Base-by-base conservation (phyloP, 2,797 vertebrate genomes). In the Rhinichthys osculus region DNA sequence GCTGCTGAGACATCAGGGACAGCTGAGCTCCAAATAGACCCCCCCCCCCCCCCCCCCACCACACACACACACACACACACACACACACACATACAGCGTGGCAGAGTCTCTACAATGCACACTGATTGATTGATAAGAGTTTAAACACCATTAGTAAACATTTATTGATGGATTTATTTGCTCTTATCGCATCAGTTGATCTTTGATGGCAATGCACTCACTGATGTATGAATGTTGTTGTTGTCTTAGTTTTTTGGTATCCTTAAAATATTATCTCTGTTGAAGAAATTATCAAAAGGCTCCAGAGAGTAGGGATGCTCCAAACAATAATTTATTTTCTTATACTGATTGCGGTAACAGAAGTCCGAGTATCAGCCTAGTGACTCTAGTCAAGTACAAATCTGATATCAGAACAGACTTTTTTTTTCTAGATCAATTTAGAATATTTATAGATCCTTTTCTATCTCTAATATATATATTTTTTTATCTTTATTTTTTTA, bases 1-100 rank as follows among this genome's bases (percentile, higher is more conserved):
- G 89, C 88, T 86, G 59, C 91, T 89, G 91, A 87, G 83, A 71
- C 88, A 76, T 88, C 87, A 85, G 83, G 79, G 79, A 82, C 67
- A 35, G 73, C 52, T 47, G 33, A 62, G 69, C 84, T 85, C 79
- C 87, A 82, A 84, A 81, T 78, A 81, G 38, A 38, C 5, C 38
- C 38, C 30, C 30, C 30, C 30, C 30, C 30, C 30, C 30, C 30
- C 30, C 30, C 5, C 38, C 5, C 38, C 5, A 0, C 10, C 42
- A 42, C 42, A 44, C 42, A 44, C 10, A 44, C 42, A 44, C 42
- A 44, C 42, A 44, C 10, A 44, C 42, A 44, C 42, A 44, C 44
- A 11, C 19, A 14, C 23, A 62, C 38, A 27, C 40, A 33, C 10
- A 19, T 0, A 44, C 19, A 64, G 35, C 10, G 21, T 57, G 69